phyloP scores from a whole-genome alignment of 2,797 vertebrate genomes.

The Acanthiza pusilla region DNA sequence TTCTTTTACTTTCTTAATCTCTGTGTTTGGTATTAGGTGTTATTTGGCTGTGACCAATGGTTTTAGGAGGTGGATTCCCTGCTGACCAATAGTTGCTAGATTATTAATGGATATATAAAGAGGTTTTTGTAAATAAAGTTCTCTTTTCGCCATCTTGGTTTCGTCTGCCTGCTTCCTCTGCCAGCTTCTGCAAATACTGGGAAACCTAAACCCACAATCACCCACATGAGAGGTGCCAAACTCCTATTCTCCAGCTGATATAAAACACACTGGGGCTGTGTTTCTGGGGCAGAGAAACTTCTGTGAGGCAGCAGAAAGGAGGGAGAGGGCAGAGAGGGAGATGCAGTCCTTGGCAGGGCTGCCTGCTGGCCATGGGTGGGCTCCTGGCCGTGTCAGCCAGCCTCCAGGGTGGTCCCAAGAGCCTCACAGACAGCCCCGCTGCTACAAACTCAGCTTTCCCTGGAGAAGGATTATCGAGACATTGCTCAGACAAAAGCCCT shows the following conservation, averaged over 20 bases:
- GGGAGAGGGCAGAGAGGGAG: neutral
- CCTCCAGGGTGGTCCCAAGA: rapidly evolving
- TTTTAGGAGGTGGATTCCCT: too few species aligned
- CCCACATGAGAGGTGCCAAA: neutral
- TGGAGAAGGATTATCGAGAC: neutral
- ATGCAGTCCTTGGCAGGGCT: neutral
- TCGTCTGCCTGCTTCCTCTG: too few species aligned
- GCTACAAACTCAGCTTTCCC: neutral
- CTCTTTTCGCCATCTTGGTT: too few species aligned
- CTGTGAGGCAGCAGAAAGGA: neutral
- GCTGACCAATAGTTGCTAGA: too few species aligned
- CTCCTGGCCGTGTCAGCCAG: neutral
- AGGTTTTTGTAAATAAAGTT: too few species aligned
- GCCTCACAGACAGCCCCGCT: neutral
- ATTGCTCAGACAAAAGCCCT: neutral
- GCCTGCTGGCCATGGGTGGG: rapidly evolving
- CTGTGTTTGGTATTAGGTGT: too few species aligned
- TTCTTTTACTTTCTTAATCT: too few species aligned
- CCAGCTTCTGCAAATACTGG: too few species aligned
- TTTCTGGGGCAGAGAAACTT: neutral
- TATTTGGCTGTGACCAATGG: too few species aligned
- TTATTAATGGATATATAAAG: too few species aligned
- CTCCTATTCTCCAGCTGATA: neutral
- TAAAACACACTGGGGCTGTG: rapidly evolving
- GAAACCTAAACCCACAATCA: too few species aligned